A percentile compares a stretch with the other conserved stretches of the same genome.
These are phyloP conservation scores for Conops quadrifasciatus DNA, from an alignment of 2,888 invertebrate genomes.

Conservation along the genomic window DNA sequence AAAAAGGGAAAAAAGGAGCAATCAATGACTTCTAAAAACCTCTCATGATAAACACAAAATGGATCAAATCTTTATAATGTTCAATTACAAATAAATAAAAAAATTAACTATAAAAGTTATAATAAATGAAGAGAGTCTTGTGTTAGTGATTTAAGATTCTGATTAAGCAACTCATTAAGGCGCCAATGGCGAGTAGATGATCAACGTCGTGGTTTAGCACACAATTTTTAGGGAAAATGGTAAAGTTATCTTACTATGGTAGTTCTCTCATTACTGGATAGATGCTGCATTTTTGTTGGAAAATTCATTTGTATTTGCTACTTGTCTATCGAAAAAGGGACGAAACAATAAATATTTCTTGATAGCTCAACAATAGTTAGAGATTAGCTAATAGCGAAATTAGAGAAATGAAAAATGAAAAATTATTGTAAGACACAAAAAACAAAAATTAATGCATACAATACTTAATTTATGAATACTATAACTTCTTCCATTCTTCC, in stretches of 20 bases:
- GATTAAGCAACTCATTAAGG: too few relatives aligned
- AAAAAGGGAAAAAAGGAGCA: constrained; percentile 38
- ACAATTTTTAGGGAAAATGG: too few relatives aligned
- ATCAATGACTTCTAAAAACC: constrained; percentile 36
- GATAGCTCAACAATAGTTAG: constrained; percentile 22
- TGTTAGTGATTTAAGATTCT: too few relatives aligned
- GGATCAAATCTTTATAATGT: not conserved
- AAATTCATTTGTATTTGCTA: not conserved
- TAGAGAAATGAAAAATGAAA: constrained; percentile 44
- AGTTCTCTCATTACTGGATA: not conserved
- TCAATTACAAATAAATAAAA: not conserved
- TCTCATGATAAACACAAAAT: not conserved
- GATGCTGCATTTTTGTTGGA: not conserved
- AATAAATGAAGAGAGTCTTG: not conserved
- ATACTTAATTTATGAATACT: not conserved
- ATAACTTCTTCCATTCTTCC: not conserved
- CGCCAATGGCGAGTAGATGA: too few relatives aligned
- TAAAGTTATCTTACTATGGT: too few relatives aligned
- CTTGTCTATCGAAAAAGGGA: constrained; percentile 7
- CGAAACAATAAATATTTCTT: constrained; percentile 9
- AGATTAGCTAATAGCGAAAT: constrained; percentile 13
- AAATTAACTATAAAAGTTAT: not conserved
- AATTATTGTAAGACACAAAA: constrained; percentile 52
- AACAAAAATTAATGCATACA: not conserved
- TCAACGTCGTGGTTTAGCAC: too few relatives aligned